A percentile compares a stretch with the other conserved stretches of the same genome.
phyloP scores from a whole-genome alignment of 2,113 vertebrate species.

The Cercopithecus mona region DNA sequence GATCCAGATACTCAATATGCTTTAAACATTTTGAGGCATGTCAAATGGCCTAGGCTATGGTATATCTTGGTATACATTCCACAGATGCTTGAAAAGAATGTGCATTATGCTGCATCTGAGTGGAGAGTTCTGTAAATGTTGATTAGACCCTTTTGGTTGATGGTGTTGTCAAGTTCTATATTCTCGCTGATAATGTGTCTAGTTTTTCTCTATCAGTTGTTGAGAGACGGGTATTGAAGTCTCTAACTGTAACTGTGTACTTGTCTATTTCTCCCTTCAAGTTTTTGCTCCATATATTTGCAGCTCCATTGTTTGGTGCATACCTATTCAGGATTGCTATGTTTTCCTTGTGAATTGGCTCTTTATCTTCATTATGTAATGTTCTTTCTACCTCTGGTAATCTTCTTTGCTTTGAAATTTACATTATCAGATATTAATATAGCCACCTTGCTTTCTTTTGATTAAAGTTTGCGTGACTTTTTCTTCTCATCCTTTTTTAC shows the following conservation, averaged over 20 bases:
- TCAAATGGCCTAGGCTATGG: neutral
- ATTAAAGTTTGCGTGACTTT: neutral
- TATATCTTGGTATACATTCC: neutral
- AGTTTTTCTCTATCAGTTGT: neutral
- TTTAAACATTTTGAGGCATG: neutral
- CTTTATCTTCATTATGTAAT: neutral
- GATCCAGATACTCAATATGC: neutral
- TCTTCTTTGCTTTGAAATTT: slow-evolving; percentile 23
- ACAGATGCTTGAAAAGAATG: neutral
- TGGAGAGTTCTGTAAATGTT: neutral
- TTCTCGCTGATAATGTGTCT: neutral
- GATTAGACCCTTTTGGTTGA: neutral
- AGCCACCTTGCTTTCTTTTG: neutral
- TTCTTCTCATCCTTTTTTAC: neutral
- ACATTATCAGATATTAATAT: neutral
- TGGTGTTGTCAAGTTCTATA: neutral
- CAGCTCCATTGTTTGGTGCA: neutral
- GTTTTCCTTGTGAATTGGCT: neutral
- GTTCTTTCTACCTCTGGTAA: neutral
- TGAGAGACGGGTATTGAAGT: neutral
- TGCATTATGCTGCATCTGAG: neutral
- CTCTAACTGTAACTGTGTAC: neutral
- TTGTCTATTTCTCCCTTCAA: neutral
- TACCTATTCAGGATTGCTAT: neutral
- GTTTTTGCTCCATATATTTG: neutral